Evolutionary conservation across 2,113 vertebrate genomes (phyloP), one percentile per base, ranked within the genome.

Genomic region (Nicator chloris): DNA sequence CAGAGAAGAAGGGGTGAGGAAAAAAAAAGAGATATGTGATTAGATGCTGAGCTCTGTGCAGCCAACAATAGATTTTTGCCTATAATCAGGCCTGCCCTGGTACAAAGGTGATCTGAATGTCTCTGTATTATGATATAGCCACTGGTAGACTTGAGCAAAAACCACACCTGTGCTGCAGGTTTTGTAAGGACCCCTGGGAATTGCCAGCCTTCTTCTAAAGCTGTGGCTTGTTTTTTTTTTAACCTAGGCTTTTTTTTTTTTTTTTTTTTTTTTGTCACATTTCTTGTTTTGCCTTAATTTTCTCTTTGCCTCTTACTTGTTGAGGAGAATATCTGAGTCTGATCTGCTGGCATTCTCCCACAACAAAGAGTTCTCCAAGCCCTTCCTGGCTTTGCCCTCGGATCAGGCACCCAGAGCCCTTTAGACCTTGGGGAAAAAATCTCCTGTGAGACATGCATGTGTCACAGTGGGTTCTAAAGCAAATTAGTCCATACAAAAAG

Each of bases 381-480:
- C 22, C 11, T 63, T 71, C 57, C 60, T 64, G 11, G 14, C 3
- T 47, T 64, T 87, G n/a, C 33, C 56, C 5, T 75, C 68, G 61
- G 26, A 68, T 50, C 5, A 6, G 7, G 49, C 10, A 57, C 27
- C 19, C 6, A 14, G 78, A 14, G 19, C 10, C 11, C 27, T 71
- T 56, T 33, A 40, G 44, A 57, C 13, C 28, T 21, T 16, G 15
- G 21, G 57, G n/a, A 82, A 35, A 78, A 79, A 60, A 70, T 50
- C 47, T 68, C 35, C 50, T 31, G 10, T 31, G 56, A 14, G 39
- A 39, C 0, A 0, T 5, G 2, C 15, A 3, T 42, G 13, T 59
- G 19, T 68, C 37, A 18, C 49, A 40, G 27, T 11, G 22, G 11
- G 16, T 28, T 68, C 53, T 39, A 79, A 61, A 49, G 21, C 22